Evolutionary conservation across 2,888 invertebrate genomes (phyloP), one percentile per base, ranked within the genome.

Genomic region (Phaonia tiefii): DNA sequence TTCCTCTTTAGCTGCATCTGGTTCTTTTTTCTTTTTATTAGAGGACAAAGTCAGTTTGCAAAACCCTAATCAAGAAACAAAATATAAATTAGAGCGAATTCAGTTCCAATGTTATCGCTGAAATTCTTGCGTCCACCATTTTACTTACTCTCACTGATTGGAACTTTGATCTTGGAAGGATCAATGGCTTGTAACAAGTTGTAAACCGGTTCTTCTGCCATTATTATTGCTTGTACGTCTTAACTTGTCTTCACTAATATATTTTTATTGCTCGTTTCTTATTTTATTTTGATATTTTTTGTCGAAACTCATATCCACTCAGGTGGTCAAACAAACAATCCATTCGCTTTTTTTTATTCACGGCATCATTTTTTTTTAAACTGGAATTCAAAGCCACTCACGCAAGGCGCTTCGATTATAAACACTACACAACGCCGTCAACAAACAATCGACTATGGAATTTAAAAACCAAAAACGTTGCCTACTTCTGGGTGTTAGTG

Each of bases 11-110:
- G 70, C 13, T 5, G n/a, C 44, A 31, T 74, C 37, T 56, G 69
- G 76, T n/a, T 85, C 63, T 15, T 79, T 58, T 66, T 82, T 81
- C 66, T 87, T 86, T 83, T 87, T 87, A 39, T 84, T 86, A 1
- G 90, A 89, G 2, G 90, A 89, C 1, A 90, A 85, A n/a, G 90
- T 90, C 46, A 90, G 82, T 83, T 90, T 90, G 1, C 89, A 85
- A 70, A 90, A 90, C 82, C 87, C 88, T 88, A 60, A 37, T 46
- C 74, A 17, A 63, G 17, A 69, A 22, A 25, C 8, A 51, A 3
- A 37, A n/a, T 42, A 1, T 58, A n/a, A 26, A 56, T 17, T 17
- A 17, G n/a, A 39, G 39, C 39, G 39, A 2, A 2, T 46, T 46
- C n/a, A 7, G n/a, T 46, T 44, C n/a, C n/a, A n/a, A 2, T 5